These are phyloP conservation scores for Epinephelus moara DNA, from an alignment of 2,113 vertebrate genomes.

Conservation along the genomic window DNA sequence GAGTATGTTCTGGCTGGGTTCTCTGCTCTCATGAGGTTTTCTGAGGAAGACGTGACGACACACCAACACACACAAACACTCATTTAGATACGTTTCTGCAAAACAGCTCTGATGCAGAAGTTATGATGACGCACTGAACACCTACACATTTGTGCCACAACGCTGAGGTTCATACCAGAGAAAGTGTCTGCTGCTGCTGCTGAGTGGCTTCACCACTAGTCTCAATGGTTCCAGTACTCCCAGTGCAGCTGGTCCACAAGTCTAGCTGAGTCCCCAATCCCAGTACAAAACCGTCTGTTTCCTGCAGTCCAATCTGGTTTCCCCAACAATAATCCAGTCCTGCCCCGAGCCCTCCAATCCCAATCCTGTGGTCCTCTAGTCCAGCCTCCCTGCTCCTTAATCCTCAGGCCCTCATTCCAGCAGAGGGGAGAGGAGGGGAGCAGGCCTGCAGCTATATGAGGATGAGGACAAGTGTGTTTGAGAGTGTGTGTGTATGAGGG, in stretches of 20 bases:
- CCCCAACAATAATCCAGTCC: conserved; percentile 39
- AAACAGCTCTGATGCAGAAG: conserved; percentile 28
- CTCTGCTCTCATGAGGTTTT: conserved; percentile 17
- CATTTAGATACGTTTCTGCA: conserved; percentile 35
- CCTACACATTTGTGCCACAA: conserved; percentile 61
- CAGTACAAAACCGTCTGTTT: neutral
- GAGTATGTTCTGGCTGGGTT: conserved; percentile 1
- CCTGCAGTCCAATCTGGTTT: neutral
- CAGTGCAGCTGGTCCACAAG: conserved; percentile 6
- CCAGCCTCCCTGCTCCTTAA: conserved; percentile 49
- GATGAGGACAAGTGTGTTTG: conserved; percentile 43
- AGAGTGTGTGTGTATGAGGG: conserved; percentile 7
- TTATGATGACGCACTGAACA: conserved; percentile 50
- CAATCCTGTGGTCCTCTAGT: conserved; percentile 51
- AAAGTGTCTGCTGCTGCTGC: neutral
- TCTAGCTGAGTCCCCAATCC: neutral
- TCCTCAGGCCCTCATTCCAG: conserved; percentile 53
- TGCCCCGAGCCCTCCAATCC: conserved; percentile 28
- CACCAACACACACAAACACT: neutral
- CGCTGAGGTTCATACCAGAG: conserved; percentile 57
- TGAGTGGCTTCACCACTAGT: neutral
- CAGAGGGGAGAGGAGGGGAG: conserved; percentile 38
- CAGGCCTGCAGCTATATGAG: conserved; percentile 55
- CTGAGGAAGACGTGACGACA: conserved; percentile 28
- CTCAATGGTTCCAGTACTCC: conserved; percentile 1